phyloP scores from a whole-genome alignment of 2,888 invertebrate genomes.

The Chrysopilus asiliformis region DNA sequence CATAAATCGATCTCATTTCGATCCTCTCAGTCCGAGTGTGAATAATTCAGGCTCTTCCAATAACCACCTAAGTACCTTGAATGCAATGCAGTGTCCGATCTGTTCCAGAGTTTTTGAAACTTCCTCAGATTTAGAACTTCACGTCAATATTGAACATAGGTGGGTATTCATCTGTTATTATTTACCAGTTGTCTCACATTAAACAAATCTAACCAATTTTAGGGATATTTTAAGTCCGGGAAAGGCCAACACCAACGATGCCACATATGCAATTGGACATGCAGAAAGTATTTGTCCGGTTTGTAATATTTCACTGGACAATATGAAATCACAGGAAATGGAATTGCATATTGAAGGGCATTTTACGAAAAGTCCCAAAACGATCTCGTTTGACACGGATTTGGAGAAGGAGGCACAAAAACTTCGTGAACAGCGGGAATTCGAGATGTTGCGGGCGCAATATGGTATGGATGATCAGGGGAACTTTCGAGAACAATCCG shows the following conservation, averaged over 20 bases:
- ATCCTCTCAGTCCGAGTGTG: slow-evolving; percentile 32
- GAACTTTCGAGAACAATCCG: slow-evolving; percentile 60
- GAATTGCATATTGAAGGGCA: slow-evolving; percentile 69
- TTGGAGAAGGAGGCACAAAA: slow-evolving; percentile 52
- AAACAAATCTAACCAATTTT: neutral
- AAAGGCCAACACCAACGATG: slow-evolving; percentile 18
- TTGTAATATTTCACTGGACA: slow-evolving; percentile 35
- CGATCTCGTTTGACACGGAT: slow-evolving; percentile 20
- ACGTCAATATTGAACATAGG: slow-evolving; percentile 73
- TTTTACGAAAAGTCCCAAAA: slow-evolving; percentile 39
- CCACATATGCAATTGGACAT: slow-evolving; percentile 21
- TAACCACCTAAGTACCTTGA: slow-evolving; percentile 36
- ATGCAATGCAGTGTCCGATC: slow-evolving; percentile 59
- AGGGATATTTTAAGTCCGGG: slow-evolving; percentile 25
- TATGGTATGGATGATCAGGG: slow-evolving; percentile 85
- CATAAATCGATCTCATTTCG: slow-evolving; percentile 68
- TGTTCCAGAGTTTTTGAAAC: slow-evolving; percentile 59
- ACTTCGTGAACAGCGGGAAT: slow-evolving; percentile 64
- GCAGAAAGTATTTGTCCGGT: slow-evolving; percentile 37
- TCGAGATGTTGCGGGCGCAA: slow-evolving; percentile 65
- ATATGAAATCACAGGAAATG: slow-evolving; percentile 40
- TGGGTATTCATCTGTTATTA: slow-evolving; percentile 40
- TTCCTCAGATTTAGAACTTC: slow-evolving; percentile 64
- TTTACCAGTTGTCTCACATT: neutral
- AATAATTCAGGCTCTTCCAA: slow-evolving; percentile 28